Evolutionary conservation across 2,797 vertebrate genomes (phyloP).

Genomic region (Falco concolor): DNA sequence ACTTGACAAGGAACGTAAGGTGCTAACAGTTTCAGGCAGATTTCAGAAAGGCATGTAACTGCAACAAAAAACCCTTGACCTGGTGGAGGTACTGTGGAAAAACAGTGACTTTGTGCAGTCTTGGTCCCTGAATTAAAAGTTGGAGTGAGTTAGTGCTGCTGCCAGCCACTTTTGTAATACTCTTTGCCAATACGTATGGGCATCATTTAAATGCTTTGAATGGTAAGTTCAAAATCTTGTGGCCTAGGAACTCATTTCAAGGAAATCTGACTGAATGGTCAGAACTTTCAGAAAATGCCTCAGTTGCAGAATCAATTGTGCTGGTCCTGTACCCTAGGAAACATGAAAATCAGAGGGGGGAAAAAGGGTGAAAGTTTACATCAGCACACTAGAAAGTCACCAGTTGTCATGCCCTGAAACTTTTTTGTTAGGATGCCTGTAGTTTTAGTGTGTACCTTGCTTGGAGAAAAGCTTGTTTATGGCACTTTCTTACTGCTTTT

Average conservation of each 20-base stretch:
- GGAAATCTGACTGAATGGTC: not conserved
- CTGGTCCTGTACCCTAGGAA: not conserved
- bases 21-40: not conserved
- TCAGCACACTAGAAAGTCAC: not conserved
- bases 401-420: not conserved
- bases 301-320: not conserved
- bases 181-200: not conserved
- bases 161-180: not conserved
- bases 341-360: not conserved
- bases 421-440: not conserved
- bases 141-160: not conserved
- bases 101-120: not conserved
- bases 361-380: not conserved
- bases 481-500: not conserved
- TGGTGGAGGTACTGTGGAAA: not conserved
- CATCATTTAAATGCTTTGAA: not conserved
- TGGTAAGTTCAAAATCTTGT: not conserved
- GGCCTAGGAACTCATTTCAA: not conserved
- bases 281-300: not conserved
- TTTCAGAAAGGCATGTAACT: not conserved
- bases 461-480: not conserved
- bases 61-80: not conserved
- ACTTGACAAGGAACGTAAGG: not conserved
- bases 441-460: not conserved
- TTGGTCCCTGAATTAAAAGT: not conserved